A percentile compares a stretch with the other conserved stretches of the same genome.
Conservation (phyloP, 2,888 invertebrate species). For the Marronus borbonicus region DNA sequence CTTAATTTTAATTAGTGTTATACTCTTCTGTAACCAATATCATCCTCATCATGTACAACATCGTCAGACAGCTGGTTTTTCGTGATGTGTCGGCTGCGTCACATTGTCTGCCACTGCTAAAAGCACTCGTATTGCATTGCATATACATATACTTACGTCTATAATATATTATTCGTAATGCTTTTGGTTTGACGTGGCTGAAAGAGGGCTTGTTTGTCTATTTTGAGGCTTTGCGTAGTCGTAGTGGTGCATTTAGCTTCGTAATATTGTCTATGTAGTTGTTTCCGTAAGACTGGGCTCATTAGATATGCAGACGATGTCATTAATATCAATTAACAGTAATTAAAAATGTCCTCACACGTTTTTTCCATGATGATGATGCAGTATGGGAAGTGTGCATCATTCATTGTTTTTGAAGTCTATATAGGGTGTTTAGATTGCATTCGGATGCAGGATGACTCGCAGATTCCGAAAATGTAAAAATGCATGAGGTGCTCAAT, state of each 20-base stretch:
- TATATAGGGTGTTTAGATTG: no score
- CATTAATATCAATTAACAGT: slow-evolving; percentile 52
- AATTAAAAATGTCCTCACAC: slow-evolving; percentile 47
- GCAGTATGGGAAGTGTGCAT: background rate
- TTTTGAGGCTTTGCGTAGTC: slow-evolving; percentile 10
- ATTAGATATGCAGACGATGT: slow-evolving; percentile 49
- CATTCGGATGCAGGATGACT: no score
- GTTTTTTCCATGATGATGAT: background rate
- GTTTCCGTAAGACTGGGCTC: slow-evolving; percentile 44
- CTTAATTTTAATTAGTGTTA: slow-evolving; percentile 51
- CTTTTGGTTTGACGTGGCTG: background rate
- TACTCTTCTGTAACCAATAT: slow-evolving; percentile 48
- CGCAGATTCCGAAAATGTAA: no score
- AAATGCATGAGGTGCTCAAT: no score
- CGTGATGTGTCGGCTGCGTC: slow-evolving; percentile 41
- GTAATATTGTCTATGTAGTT: slow-evolving; percentile 1
- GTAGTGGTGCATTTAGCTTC: background rate
- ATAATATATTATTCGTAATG: background rate
- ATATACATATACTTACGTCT: slow-evolving; percentile 1
- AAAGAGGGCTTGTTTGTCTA: background rate
- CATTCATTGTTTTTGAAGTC: background rate
- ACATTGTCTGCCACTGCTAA: slow-evolving; percentile 37
- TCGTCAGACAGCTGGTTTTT: slow-evolving; percentile 48
- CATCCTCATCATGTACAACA: slow-evolving; percentile 32
- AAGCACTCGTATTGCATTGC: slow-evolving; percentile 23